Evolutionary conservation across 1,140 invertebrate genomes (phyloP).

Genomic region (Arion vulgaris): DNA sequence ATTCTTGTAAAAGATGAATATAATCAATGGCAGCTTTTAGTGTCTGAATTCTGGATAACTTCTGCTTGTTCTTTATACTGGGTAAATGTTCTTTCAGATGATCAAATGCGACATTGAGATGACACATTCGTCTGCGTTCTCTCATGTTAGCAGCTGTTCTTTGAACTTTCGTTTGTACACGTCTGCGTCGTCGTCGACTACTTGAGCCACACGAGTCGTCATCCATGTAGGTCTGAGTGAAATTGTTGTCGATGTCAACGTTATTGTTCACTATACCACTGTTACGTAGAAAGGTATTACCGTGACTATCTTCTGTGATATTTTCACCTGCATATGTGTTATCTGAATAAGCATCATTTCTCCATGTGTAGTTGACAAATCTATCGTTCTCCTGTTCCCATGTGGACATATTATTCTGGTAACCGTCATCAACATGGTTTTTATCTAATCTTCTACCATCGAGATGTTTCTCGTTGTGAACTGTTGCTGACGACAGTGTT

Average conservation of each 20-base stretch:
- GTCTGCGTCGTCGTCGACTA: conserved; percentile 36
- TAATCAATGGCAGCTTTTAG: conserved; percentile 96
- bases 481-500: neutral
- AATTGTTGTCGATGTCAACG: neutral
- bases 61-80: conserved; percentile 97
- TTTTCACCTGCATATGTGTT: neutral
- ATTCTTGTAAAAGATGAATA: conserved; percentile 95
- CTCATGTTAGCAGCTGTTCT: conserved; percentile 73
- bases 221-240: neutral
- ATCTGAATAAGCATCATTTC: conserved; percentile 6
- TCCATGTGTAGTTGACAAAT: conserved; percentile 3
- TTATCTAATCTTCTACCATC: neutral
- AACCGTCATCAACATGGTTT: neutral
- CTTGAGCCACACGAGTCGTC: neutral
- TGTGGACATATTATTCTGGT: neutral
- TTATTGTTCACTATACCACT: neutral
- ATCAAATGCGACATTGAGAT: conserved; percentile 97
- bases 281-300: neutral
- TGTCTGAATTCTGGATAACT: conserved; percentile 96
- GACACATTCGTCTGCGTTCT: conserved; percentile 95
- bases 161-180: conserved; percentile 54
- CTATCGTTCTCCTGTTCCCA: conserved; percentile 34
- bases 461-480: neutral
- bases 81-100: conserved; percentile 77
- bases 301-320: neutral